These are phyloP conservation scores for Seira ritae DNA, from an alignment of 2,888 invertebrate species.

Conservation along the genomic window DNA sequence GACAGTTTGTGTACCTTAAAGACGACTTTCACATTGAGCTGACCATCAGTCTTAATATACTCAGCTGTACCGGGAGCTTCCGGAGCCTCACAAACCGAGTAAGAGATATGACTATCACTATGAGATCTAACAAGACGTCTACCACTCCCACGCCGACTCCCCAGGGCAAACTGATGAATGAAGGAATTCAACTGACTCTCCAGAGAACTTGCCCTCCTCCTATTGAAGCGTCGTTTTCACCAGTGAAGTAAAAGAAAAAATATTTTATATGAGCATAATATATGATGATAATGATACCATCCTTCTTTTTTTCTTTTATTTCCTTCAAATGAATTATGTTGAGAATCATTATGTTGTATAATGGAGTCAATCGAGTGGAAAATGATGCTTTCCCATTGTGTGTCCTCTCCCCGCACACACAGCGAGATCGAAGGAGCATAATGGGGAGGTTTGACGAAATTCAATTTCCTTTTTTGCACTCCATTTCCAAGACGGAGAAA, in stretches of 20 bases:
- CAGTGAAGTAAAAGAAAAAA: neutral
- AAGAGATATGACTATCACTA: slow-evolving; percentile 94
- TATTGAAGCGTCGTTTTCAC: slow-evolving; percentile 20
- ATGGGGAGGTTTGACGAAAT: neutral
- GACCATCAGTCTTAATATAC: slow-evolving; percentile 96
- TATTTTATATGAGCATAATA: too few relatives aligned
- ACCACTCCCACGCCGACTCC: slow-evolving; percentile 78
- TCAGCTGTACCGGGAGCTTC: slow-evolving; percentile 92
- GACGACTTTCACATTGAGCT: slow-evolving; percentile 93
- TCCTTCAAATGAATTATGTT: slow-evolving; percentile 6
- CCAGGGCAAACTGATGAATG: slow-evolving; percentile 76
- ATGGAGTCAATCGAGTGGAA: slow-evolving; percentile 11
- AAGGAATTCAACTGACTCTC: slow-evolving; percentile 89
- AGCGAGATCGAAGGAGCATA: neutral
- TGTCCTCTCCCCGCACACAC: neutral
- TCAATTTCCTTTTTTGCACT: slow-evolving; percentile 22
- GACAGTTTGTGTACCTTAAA: slow-evolving; percentile 80
- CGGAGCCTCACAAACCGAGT: slow-evolving; percentile 88
- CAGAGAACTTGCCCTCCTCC: slow-evolving; percentile 79
- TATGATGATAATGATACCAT: too few relatives aligned
- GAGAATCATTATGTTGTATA: neutral
- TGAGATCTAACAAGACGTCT: slow-evolving; percentile 88
- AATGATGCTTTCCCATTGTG: neutral
- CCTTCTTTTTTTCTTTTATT: neutral
- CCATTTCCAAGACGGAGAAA: neutral